Evolutionary conservation across 2,113 vertebrate species (phyloP).

Genomic region (Podiceps cristatus): DNA sequence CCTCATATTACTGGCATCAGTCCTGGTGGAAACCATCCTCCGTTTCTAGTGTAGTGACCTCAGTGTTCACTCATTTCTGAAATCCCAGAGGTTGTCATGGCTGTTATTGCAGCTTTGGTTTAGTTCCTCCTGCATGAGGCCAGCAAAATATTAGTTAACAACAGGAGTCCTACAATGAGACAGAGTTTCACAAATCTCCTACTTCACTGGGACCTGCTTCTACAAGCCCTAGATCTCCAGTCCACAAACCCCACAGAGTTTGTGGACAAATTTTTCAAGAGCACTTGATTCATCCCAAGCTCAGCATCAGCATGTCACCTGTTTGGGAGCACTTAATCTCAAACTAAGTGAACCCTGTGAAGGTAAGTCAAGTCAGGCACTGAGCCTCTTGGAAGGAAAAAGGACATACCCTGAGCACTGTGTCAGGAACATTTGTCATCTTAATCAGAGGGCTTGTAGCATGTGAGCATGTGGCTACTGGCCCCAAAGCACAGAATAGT

Average conservation of each 20-base stretch:
- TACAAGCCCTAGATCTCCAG: not conserved
- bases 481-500: constrained; percentile 87
- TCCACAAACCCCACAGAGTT: not conserved
- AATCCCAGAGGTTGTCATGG: not conserved
- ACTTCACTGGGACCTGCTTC: not conserved
- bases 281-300: not conserved
- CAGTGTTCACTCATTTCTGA: not conserved
- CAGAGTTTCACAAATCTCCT: not conserved
- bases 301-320: not conserved
- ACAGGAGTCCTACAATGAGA: not conserved
- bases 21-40: not conserved
- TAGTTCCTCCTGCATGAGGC: not conserved
- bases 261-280: not conserved
- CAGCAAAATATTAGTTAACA: not conserved
- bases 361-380: not conserved
- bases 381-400: not conserved
- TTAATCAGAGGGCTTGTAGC: constrained; percentile 84
- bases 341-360: not conserved
- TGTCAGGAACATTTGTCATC: constrained; percentile 77
- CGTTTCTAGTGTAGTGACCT: not conserved
- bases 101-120: not conserved
- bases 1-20: not conserved
- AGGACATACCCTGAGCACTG: constrained; percentile 82
- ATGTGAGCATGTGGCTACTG: constrained; percentile 80
- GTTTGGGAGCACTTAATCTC: not conserved